Evolutionary conservation across 2,797 vertebrate species (phyloP), one percentile per base, ranked within the genome.

Genomic region (Rhinophrynus dorsalis): DNA sequence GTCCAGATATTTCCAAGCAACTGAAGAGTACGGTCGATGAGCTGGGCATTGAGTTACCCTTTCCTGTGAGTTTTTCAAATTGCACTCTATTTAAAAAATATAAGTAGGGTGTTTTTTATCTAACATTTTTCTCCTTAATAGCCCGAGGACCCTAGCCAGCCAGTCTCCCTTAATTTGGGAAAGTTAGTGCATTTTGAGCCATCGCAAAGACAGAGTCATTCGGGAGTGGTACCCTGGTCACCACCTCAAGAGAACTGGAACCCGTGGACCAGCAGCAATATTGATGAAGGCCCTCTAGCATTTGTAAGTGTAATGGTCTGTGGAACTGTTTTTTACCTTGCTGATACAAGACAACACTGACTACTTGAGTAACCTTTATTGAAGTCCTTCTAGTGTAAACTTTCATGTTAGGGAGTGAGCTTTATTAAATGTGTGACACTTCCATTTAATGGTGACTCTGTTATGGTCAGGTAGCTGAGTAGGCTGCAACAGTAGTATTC

Each of bases 201-300:
- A 0, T 93, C 95, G 0, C 94, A 95, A 80, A 89, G 83, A n/a
- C 95, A 97, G 70, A 93, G 64, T 27, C 82, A 76, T 0, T 79
- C 77, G 0, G 97, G 95, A 0, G 95, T 97, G 33, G 94, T 99
- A 42, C 96, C 96, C 0, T 99, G 97, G 97, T 99, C 97, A 1
- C 97, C 97, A 0, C 97, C 97, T 1, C 96, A 99, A 61, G 90
- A 94, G 81, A 99, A 99, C 86, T 99, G 97, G 97, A 98, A 98
- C 85, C 97, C 97, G 17, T 99, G 97, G 97, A 98, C 95, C 29
- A 93, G 95, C 85, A 92, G 92, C 86, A 99, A 99, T 86, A 98
- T 99, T 9, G 97, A 99, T 38, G 97, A 99, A 2, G 97, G 97
- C 0, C 97, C 97, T 0, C 80, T 95, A 70, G 92, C 93, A 42